phyloP scores from a whole-genome alignment of 2,113 vertebrate species.

The Cottus gobio region DNA sequence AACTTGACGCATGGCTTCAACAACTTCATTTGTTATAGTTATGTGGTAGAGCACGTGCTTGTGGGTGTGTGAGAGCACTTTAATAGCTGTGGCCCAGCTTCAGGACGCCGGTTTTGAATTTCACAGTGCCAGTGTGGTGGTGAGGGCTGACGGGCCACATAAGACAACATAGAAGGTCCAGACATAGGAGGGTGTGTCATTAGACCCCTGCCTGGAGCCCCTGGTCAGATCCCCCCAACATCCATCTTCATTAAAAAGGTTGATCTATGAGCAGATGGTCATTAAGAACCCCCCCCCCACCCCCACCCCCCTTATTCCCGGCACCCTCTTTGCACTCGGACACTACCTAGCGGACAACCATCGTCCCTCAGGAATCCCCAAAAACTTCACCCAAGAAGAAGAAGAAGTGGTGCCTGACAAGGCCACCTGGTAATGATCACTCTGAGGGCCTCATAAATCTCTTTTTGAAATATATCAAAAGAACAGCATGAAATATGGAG shows the following conservation, averaged over 20 bases:
- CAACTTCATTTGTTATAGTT: not conserved
- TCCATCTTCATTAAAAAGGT: constrained; percentile 85
- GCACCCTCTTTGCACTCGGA: constrained; percentile 68
- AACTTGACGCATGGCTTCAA: not conserved
- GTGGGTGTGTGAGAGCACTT: not conserved
- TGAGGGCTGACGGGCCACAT: constrained; percentile 35
- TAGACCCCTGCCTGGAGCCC: constrained; percentile 77
- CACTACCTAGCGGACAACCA: constrained; percentile 79
- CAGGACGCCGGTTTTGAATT: constrained; percentile 6
- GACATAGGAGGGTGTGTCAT: constrained; percentile 75
- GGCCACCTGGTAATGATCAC: constrained; percentile 65
- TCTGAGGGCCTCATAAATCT: constrained; percentile 65
- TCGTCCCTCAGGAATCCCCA: constrained; percentile 45
- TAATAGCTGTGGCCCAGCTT: constrained; percentile 1
- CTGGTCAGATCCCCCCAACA: constrained; percentile 75
- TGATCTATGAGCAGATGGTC: constrained; percentile 83
- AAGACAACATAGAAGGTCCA: constrained; percentile 52
- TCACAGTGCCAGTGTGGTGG: constrained; percentile 9
- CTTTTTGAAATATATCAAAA: constrained; percentile 52
- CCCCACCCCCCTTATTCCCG: constrained; percentile 21
- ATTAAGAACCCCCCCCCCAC: constrained; percentile 71
- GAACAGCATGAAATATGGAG: constrained; percentile 41
- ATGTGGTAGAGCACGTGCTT: not conserved
- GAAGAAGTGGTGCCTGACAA: constrained; percentile 33
- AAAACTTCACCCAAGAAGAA: constrained; percentile 44